These are phyloP conservation scores for Littorina saxatilis DNA, from an alignment of 1,140 invertebrate species.

Conservation along the genomic window DNA sequence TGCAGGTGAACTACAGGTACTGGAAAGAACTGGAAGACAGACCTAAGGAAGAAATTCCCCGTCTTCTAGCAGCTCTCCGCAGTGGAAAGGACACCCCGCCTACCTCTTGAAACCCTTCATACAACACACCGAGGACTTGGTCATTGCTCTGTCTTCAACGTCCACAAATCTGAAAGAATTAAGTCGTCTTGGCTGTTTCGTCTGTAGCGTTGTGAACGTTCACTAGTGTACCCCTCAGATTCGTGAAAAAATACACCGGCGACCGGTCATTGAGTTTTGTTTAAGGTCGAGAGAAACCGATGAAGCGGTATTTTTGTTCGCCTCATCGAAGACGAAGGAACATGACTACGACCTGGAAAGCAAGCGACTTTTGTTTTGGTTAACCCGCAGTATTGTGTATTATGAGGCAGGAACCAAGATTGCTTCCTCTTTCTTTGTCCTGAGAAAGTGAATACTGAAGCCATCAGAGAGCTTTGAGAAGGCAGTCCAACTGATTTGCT, in stretches of 20 bases:
- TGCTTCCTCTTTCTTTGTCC: not conserved
- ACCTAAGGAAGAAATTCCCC: conserved; percentile 25
- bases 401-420: too few relatives aligned
- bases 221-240: not conserved
- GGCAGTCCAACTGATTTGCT: not conserved
- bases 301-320: not conserved
- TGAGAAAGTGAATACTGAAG: not conserved
- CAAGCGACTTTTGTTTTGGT: too few relatives aligned
- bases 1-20: conserved; percentile 90
- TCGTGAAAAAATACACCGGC: not conserved
- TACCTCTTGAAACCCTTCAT: not conserved
- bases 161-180: too few relatives aligned
- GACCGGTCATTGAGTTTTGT: not conserved
- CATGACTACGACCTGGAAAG: too few relatives aligned
- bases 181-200: not conserved
- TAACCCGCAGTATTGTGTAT: too few relatives aligned
- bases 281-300: not conserved
- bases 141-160: not conserved
- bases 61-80: not conserved
- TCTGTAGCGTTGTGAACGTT: not conserved
- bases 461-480: too few relatives aligned
- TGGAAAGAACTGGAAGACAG: conserved; percentile 85
- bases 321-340: too few relatives aligned
- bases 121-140: not conserved
- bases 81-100: not conserved